These are phyloP conservation scores for Karalla daura DNA, from an alignment of 2,797 vertebrate species.

Conservation along the genomic window DNA sequence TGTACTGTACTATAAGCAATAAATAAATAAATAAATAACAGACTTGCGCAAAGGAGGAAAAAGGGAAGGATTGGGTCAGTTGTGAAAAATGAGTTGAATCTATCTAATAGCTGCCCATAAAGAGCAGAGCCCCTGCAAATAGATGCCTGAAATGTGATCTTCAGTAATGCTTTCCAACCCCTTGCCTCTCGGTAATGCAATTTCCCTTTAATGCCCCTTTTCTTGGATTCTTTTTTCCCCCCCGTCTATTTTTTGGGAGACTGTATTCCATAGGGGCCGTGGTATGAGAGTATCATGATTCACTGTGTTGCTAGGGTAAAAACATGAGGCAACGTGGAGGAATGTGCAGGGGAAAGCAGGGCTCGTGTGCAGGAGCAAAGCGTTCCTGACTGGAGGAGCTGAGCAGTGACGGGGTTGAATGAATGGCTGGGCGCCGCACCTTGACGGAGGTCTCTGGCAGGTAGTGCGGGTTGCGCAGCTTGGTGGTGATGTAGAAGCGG, in stretches of 20 bases:
- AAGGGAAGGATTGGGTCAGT: constrained; percentile 32
- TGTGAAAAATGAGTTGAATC: constrained; percentile 75
- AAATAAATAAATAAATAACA: constrained; percentile 33
- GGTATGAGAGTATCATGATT: constrained; percentile 39
- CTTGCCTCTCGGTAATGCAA: constrained; percentile 66
- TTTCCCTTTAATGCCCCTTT: constrained; percentile 73
- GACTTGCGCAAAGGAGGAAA: constrained; percentile 32
- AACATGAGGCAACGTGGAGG: constrained; percentile 41
- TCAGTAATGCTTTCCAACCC: constrained; percentile 66
- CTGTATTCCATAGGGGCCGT: constrained; percentile 20
- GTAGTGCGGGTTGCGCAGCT: constrained; percentile 92
- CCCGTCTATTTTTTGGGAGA: constrained; percentile 35
- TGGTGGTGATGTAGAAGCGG: constrained; percentile 92
- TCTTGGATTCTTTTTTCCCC: constrained; percentile 63
- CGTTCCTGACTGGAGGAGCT: too few species aligned
- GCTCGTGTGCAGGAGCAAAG: constrained; percentile 1
- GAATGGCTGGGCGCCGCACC: too few species aligned
- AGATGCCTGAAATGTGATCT: constrained; percentile 78
- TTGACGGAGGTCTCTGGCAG: constrained; percentile 91
- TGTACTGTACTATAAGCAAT: constrained; percentile 34
- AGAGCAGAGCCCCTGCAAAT: constrained; percentile 63
- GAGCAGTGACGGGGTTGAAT: too few species aligned
- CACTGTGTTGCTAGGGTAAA: constrained; percentile 40
- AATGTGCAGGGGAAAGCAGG: constrained; percentile 13
- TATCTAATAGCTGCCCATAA: constrained; percentile 73